Evolutionary conservation across 2,888 invertebrate species (phyloP).

Genomic region (Clusia tigrina): DNA sequence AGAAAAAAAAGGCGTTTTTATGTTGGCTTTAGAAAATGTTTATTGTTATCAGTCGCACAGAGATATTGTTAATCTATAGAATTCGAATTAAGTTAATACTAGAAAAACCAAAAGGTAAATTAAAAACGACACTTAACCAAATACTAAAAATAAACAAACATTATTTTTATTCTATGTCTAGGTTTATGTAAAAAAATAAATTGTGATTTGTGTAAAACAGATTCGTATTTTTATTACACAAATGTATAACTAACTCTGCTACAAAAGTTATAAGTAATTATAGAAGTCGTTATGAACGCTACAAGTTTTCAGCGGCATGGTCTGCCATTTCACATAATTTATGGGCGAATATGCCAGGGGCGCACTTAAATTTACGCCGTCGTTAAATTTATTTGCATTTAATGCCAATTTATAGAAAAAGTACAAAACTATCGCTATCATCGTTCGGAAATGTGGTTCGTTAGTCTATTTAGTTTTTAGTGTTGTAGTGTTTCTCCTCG

Average conservation of each 20-base stretch:
- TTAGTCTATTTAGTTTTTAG: neutral
- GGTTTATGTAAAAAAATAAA: constrained; percentile 2
- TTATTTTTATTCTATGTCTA: neutral
- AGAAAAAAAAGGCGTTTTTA: too few relatives aligned
- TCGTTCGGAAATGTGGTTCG: too few relatives aligned
- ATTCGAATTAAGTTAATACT: constrained; percentile 13
- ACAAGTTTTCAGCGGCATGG: neutral
- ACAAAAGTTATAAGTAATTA: neutral
- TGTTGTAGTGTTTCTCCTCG: neutral
- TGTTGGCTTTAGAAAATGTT: constrained; percentile 4
- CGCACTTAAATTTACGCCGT: constrained; percentile 5
- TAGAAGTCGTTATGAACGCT: neutral
- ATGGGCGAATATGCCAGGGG: neutral
- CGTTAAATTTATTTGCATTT: neutral
- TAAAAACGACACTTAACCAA: constrained; percentile 1
- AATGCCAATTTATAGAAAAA: neutral
- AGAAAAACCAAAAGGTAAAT: neutral
- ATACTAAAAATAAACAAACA: neutral
- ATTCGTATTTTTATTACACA: neutral
- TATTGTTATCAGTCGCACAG: constrained; percentile 25
- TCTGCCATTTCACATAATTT: neutral
- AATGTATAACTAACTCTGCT: neutral
- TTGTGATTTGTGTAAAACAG: neutral
- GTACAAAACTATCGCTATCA: neutral
- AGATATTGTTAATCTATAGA: neutral